Evolutionary conservation across 2,797 vertebrate species (phyloP), one percentile per base, ranked within the genome.

Genomic region (Halcyon chelicuti): DNA sequence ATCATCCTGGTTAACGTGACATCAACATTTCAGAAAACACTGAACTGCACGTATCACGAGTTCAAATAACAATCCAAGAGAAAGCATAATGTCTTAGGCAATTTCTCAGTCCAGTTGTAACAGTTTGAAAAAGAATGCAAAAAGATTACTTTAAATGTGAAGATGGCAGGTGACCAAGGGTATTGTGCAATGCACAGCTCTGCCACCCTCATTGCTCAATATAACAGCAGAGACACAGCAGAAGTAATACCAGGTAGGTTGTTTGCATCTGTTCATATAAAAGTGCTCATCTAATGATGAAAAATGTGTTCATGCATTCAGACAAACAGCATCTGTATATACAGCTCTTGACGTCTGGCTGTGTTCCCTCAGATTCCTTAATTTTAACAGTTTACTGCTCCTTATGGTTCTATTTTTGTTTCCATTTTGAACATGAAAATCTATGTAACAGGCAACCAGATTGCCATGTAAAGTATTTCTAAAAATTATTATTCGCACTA

Each of bases 401-500:
- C 82, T 78, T 85, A 74, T 79, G 75, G 23, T 60, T 94, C 31
- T 88, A 40, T 4, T 87, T 93, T 71, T 88, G 35, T 84, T 96
- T 91, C 28, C 5, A 22, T 35, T 76, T 79, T 70, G 46, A 78
- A 74, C 29, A 42, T 22, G 26, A 66, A 85, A 89, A 79, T 72
- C 80, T 40, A 16, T 17, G 11, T 47, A 66, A 62, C 54, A 60
- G 70, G n/a, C 16, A 76, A 61, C 73, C n/a, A 88, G 35, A 68
- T 5, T 74, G 14, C 5, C 22, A 44, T 10, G 8, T 31, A 86
- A 94, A 90, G 88, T 73, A 67, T 51, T 84, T 58, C 3, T 78
- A 19, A 61, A 91, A 40, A 42, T 5, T 37, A 28, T 1, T 76
- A 35, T 75, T 84, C 26, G 66, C 44, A 33, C 3, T 42, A 37